Evolutionary conservation across 2,113 vertebrate species (phyloP), one percentile per base, ranked within the genome.

Genomic region (Glaucomys volans): DNA sequence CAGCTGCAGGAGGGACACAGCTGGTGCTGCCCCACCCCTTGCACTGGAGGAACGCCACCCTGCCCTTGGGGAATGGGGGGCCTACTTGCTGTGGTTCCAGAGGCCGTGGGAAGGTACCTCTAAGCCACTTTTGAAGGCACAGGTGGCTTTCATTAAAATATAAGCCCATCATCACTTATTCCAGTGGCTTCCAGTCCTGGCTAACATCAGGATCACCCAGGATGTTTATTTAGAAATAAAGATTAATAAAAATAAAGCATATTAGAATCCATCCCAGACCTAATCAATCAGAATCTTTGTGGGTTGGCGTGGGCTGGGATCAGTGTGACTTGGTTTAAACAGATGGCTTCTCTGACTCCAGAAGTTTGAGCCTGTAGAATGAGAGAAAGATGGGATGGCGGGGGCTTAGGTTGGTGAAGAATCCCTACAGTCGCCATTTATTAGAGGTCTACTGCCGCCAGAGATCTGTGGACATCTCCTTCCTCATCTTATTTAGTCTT

Each of bases 1-100:
- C 97, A 95, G 97, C 94, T 97, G 96, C 87, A 75, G 83, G 74
- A 59, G 24, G 42, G 20, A 54, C 80, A 74, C 84, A 80, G 94
- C 95, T 97, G 91, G 89, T 0, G 4, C 24, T 28, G 26, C 42
- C 77, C 42, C 28, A 5, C 24, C 62, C 67, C 20, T 17, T 1
- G 28, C 54, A 67, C 44, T n/a, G 81, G 82, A 85, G 85, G 5
- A 85, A 59, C 3, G 84, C 62, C 66, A 32, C 59, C 91, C 37
- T 75, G 26, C 44, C 50, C 24, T 0, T 44, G n/a, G 37, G 37
- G 30, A 91, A 4, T 0, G 8, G 50, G 12, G 47, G 28, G 35
- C 62, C 79, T 22, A 4, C 84, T 57, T 77, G 54, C 57, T 71
- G 37, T n/a, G 69, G 44, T 37, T 87, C 64, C 80, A 42, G 66